Evolutionary conservation across 2,113 vertebrate genomes (phyloP), one percentile per base, ranked within the genome.

Genomic region (Saguinus midas): DNA sequence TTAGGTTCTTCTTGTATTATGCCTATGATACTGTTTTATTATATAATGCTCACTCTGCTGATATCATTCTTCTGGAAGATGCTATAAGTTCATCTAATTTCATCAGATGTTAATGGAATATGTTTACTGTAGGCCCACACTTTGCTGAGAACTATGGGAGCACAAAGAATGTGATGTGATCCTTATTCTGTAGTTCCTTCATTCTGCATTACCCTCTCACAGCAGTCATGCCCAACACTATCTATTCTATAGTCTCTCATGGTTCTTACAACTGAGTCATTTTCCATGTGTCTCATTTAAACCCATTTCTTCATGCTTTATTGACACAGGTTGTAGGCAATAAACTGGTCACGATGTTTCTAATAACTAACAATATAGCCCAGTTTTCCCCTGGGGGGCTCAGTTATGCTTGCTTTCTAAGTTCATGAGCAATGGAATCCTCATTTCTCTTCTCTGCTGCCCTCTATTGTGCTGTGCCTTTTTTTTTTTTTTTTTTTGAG

Each of bases 371-470:
- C 32, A 73, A n/a, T 23, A n/a, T 86, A 73, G 43, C 45, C 55
- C 45, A 68, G 48, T 52, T 85, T 93, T 68, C 32, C 66, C 66
- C 27, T 13, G 16, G 16, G 64, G 66, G 23, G 21, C n/a, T 83
- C 91, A 50, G 37, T 61, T 91, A 43, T 16, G n/a, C 23, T 43
- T 90, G 76, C 1, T 94, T 92, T 94, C 52, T 91, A 57, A 80
- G 50, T 92, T 89, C 45, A 70, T 82, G 37, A 92, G n/a, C 66
- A 88, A 37, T 64, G 13, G 40, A 87, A 55, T 76, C 8, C 17
- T 94, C 35, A 58, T 57, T 96, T 89, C 20, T 94, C 93, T 94
- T 96, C 48, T 92, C 12, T 50, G 50, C 48, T 25, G 1, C 27
- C 21, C 7, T 12, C 48, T 21, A 79, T 21, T 55, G 48, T 8